Conservation (phyloP, 1,140 invertebrate genomes). For the Apis cerana region DNA sequence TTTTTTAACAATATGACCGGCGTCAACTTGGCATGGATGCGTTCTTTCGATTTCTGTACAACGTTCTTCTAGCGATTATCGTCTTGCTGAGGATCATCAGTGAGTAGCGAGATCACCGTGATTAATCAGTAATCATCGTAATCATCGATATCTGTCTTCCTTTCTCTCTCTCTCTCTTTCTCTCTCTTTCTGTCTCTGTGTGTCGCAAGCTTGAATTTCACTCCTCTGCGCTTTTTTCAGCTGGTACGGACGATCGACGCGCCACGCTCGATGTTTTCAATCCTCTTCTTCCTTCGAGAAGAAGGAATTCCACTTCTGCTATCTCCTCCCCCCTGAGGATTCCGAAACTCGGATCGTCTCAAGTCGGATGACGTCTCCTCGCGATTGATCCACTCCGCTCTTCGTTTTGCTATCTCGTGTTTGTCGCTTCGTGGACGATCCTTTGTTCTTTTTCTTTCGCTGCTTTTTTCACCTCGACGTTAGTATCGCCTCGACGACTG, state of each 20-base stretch:
- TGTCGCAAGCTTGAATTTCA: slow-evolving; percentile 12
- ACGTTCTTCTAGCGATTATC: slow-evolving; percentile 65
- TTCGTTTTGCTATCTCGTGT: too few relatives aligned
- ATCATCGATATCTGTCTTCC: neutral
- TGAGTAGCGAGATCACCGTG: slow-evolving; percentile 61
- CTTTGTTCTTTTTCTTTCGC: too few relatives aligned
- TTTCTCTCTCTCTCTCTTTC: neutral
- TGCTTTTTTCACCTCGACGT: too few relatives aligned
- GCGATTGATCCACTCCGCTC: slow-evolving; percentile 11
- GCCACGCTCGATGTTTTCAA: slow-evolving; percentile 16
- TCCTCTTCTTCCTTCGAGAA: slow-evolving; percentile 5
- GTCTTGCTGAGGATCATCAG: slow-evolving; percentile 71
- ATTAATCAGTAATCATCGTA: neutral
- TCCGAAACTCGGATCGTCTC: too few relatives aligned
- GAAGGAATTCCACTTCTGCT: neutral
- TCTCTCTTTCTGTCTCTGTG: neutral
- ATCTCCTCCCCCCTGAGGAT: too few relatives aligned
- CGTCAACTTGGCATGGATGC: slow-evolving; percentile 63
- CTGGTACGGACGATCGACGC: neutral
- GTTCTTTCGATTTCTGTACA: slow-evolving; percentile 69
- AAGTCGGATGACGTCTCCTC: neutral
- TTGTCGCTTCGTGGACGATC: too few relatives aligned
- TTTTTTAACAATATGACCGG: slow-evolving; percentile 67
- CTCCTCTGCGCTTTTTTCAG: slow-evolving; percentile 4
- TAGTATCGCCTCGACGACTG: too few relatives aligned